Evolutionary conservation across 2,113 vertebrate species (phyloP), one percentile per base, ranked within the genome.

Genomic region (Astur gentilis): DNA sequence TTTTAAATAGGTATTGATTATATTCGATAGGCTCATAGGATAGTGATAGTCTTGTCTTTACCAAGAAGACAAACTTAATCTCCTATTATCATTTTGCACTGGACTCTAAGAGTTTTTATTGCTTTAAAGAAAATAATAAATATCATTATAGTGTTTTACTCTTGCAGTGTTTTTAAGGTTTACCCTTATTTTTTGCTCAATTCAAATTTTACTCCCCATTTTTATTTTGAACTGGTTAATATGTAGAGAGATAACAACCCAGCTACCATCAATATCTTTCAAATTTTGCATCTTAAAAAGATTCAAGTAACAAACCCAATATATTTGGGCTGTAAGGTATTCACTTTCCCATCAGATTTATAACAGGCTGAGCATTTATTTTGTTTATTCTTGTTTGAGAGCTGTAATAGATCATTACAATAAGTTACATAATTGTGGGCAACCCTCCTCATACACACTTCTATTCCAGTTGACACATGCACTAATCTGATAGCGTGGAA

Each of bases 401-500:
- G 57, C 21, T 81, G 76, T 67, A 65, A 81, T 61, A 81, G 6
- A 64, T 44, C 16, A 34, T 71, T 52, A 52, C 16, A 50, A 23
- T 62, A 81, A 78, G 21, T 87, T 83, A 87, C 1, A 0, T 92
- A 84, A 82, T 64, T 77, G 38, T 7, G 8, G 34, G 26, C 80
- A 90, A 75, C 26, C 29, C 18, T 95, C 83, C 64, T 82, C 67
- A 82, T 36, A 52, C 9, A 75, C 23, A 16, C 31, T 87, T 64
- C 44, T 80, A 88, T 94, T 93, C 32, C 34, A 69, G 73, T n/a
- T 94, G 86, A 89, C 93, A 79, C 57, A 80, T 76, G 77, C 89
- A 87, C 89, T 91, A 85, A 95, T 85, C 83, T 89, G 93, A 89
- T 79, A 69, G 62, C 84, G 45, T 34, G 84, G 57, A 89, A 85